Base-by-base conservation (phyloP, 2,797 vertebrate genomes). In the Eulemur mongoz region DNA sequence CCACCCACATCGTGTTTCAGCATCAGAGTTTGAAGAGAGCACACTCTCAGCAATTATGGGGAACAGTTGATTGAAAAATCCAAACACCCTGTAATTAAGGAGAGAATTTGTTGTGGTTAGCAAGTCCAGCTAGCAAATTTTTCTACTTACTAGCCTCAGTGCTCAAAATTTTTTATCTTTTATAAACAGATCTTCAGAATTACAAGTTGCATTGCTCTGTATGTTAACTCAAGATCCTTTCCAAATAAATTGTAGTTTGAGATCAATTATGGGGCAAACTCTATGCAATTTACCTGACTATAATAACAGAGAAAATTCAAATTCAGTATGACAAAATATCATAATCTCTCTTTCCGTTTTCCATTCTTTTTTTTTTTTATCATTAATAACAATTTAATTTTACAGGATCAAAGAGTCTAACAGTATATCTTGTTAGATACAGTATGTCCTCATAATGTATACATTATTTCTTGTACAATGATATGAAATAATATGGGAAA, bases 121-220 rank as follows among this genome's bases (percentile, higher is more conserved):
- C 38, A 95, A 65, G 73, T 38, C 22, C 38, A 89, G 4, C 38
- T 10, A 72, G 27, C 10, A 92, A 38, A 61, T 61, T 73, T 85
- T 83, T 14, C 35, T 27, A n/a, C 22, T 76, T 45, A 15, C 43
- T 40, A 40, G 30, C 13, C 23, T 94, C 9, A 0, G 5, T 32
- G n/a, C 13, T 91, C 48, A 43, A 20, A 43, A 27, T 32, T n/a
- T 67, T 90, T 83, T 65, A 76, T 67, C 27, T 57, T 88, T 86
- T 82, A 50, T 48, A 87, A 91, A 65, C 10, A 35, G 15, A 48
- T 91, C 65, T 72, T 92, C 25, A 90, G 75, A 96, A 92, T 67
- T 72, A 18, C 17, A 81, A n/a, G 38, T 52, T 70, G 32, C 27
- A 73, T 78, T 61, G 7, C 17, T 91, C 17, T 57, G 5, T 67